phyloP scores from a whole-genome alignment of 2,113 vertebrate genomes.

The Engraulis encrasicolus region DNA sequence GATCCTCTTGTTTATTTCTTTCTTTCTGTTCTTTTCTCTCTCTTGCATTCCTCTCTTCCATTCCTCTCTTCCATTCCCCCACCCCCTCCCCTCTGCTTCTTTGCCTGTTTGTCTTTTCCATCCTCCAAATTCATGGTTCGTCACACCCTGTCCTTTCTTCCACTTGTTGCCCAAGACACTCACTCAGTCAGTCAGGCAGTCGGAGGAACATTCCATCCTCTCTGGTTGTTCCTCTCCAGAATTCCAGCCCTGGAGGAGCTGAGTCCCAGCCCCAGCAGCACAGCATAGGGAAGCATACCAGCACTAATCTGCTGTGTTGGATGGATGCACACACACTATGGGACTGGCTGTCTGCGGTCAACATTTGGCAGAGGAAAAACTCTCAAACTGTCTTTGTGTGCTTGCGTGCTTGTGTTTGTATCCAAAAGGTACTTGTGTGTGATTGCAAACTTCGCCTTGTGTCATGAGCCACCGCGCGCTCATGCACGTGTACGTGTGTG shows the following conservation, averaged over 20 bases:
- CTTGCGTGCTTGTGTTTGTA: not conserved
- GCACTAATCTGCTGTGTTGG: not conserved
- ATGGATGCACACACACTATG: too few relatives aligned
- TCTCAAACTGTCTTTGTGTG: not conserved
- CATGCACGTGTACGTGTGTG: too few relatives aligned
- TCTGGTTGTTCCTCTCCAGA: not conserved
- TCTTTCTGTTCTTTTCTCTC: too few relatives aligned
- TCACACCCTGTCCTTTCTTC: conserved; percentile 1
- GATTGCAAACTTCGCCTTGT: too few relatives aligned
- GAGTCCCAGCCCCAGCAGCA: too few relatives aligned
- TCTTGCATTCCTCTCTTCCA: too few relatives aligned
- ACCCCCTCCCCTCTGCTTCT: not conserved
- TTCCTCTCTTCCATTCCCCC: too few relatives aligned
- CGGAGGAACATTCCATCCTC: not conserved
- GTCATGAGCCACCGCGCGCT: too few relatives aligned
- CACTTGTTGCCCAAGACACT: not conserved
- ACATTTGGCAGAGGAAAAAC: too few relatives aligned
- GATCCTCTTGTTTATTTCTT: too few relatives aligned
- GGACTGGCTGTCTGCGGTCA: too few relatives aligned
- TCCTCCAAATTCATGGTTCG: not conserved
- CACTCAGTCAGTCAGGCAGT: too few relatives aligned
- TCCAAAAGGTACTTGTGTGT: not conserved
- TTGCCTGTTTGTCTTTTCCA: not conserved
- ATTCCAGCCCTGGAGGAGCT: not conserved
- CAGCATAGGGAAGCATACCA: not conserved